Evolutionary conservation across 2,888 invertebrate genomes (phyloP), one percentile per base, ranked within the genome.

Genomic region (Drosophila diplacantha): DNA sequence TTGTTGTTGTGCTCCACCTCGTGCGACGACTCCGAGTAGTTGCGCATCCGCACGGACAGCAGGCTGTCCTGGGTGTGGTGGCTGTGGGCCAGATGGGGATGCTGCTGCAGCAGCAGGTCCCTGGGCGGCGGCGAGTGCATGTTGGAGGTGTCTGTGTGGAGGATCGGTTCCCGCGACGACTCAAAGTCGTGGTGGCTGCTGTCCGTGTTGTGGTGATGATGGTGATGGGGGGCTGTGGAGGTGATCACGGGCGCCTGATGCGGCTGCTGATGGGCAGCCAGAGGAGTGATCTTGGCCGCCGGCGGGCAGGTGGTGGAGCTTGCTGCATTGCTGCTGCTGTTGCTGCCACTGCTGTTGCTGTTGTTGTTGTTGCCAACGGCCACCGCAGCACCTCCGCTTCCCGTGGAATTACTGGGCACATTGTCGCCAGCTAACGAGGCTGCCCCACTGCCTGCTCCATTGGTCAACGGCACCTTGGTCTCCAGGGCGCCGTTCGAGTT

Each of bases 1-100:
- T 91, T 91, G 46, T 91, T 87, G 71, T 89, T 88, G 80, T 85
- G 89, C 69, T 88, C 88, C 57, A 88, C 84, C 46, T 88, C 89
- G 71, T 88, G 88, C 56, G 88, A 88, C 16, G 87, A 88, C 69
- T 89, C 89, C 5, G 89, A 88, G 37, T 87, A 87, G 72, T 88
- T 88, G 49, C 88, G 86, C 78, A 88, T 84, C 14, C 88, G 84
- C 63, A 75, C 69, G 47, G 85, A 82, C 72, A 86, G 29, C 69
- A 87, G 53, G 43, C 85, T 85, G 29, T 86, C 87, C 60, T 81
- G 74, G 6, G 84, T 81, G 46, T 86, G 81, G 56, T 83, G 75
- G 38, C 71, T 75, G 35, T 86, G 85, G 4, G 49, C 61, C 53
- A 82, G 66, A 52, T 82, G 81, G 18, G 69, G 50, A 46, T 84